These are phyloP conservation scores for Phataginus tetradactyla DNA, from an alignment of 2,797 vertebrate species.

Conservation along the genomic window DNA sequence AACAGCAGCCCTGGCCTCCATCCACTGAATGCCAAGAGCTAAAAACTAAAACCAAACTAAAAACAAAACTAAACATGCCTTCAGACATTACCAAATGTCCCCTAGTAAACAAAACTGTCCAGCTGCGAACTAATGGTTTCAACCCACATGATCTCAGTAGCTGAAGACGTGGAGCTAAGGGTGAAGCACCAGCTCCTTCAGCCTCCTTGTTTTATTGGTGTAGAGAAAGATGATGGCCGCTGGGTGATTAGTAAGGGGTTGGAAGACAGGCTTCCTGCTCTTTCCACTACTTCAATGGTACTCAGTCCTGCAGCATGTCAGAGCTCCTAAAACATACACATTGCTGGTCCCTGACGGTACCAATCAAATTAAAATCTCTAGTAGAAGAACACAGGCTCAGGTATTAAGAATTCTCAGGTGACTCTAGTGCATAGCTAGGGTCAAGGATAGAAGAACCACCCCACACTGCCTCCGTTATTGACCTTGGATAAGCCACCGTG, in stretches of 20 bases:
- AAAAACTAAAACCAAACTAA: too few species aligned
- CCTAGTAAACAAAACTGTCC: neutral
- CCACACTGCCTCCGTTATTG: neutral
- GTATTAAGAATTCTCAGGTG: neutral
- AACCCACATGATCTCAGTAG: neutral
- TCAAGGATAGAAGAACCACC: neutral
- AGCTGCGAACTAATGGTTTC: neutral
- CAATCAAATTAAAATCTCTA: neutral
- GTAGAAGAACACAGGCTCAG: neutral
- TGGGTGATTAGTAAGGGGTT: neutral
- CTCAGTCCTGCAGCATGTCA: neutral
- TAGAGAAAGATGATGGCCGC: neutral
- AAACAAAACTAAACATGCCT: neutral
- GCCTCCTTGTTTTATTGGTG: slow-evolving; percentile 4
- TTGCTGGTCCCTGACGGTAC: neutral
- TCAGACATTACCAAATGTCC: neutral
- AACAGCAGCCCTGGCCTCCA: neutral
- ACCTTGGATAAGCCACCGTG: neutral
- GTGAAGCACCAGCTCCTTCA: neutral
- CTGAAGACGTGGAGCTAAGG: neutral
- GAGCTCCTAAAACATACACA: neutral
- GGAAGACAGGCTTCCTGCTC: neutral
- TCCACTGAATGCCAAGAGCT: neutral
- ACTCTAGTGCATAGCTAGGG: neutral
- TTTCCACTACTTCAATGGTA: neutral